Evolutionary conservation across 2,888 invertebrate genomes (phyloP).

Genomic region (Polylopha cassiicola): DNA sequence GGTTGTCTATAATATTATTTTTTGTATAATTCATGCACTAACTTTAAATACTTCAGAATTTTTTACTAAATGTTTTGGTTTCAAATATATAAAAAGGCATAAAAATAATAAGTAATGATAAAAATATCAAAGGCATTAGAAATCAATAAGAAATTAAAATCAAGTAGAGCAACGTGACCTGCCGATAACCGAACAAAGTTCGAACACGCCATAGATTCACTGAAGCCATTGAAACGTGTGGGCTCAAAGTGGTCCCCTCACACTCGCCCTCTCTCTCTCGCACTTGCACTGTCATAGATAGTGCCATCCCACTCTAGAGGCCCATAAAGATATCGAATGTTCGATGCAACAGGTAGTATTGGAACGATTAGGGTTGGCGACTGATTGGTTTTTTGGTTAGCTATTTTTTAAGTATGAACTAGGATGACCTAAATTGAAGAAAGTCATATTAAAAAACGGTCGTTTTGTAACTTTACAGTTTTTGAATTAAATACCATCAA

Average conservation of each 20-base stretch:
- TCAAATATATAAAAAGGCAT: too few species aligned
- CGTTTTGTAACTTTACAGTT: constrained; percentile 1
- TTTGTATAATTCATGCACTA: too few species aligned
- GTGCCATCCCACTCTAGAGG: constrained; percentile 40
- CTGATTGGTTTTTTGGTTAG: constrained; percentile 49
- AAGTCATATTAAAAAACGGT: constrained; percentile 2
- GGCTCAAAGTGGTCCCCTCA: constrained; percentile 63
- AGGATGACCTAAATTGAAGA: too few species aligned
- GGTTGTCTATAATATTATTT: too few species aligned
- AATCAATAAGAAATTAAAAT: constrained; percentile 2
- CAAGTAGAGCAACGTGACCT: constrained; percentile 47
- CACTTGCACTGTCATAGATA: constrained; percentile 26
- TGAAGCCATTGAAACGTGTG: constrained; percentile 71
- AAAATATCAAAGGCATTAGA: too few species aligned
- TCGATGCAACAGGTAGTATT: constrained; percentile 73
- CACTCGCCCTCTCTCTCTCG: constrained; percentile 44
- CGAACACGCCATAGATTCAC: constrained; percentile 68
- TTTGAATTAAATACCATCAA: neutral
- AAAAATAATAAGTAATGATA: too few species aligned
- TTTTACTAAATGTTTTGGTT: too few species aligned
- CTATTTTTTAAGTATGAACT: too few species aligned
- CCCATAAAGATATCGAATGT: constrained; percentile 75
- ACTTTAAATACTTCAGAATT: too few species aligned
- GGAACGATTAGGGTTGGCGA: constrained; percentile 62
- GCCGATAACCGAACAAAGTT: constrained; percentile 43